These are phyloP conservation scores for Protosalanx chinensis DNA, from an alignment of 2,797 vertebrate species.

Conservation along the genomic window DNA sequence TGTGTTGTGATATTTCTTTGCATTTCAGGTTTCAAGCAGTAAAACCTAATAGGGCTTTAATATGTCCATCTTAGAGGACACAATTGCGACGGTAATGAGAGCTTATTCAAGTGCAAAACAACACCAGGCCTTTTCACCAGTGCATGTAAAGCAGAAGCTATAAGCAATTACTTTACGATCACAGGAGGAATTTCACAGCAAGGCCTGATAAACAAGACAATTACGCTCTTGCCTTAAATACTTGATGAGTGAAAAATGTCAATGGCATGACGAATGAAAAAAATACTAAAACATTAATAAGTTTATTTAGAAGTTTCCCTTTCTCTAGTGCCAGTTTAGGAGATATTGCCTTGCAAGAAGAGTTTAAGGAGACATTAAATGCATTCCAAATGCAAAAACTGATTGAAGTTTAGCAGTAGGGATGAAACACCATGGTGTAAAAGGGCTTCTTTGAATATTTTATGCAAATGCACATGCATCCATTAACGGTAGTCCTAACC, in stretches of 20 bases:
- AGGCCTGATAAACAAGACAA: constrained; percentile 59
- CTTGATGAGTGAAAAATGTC: constrained; percentile 56
- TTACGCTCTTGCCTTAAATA: constrained; percentile 58
- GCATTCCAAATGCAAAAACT: constrained; percentile 63
- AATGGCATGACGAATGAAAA: constrained; percentile 53
- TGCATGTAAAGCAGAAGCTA: constrained; percentile 17
- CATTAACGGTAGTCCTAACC: constrained; percentile 69
- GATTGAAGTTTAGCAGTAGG: constrained; percentile 61
- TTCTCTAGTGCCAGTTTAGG: constrained; percentile 48
- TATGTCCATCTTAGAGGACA: constrained; percentile 40
- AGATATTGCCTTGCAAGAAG: constrained; percentile 55
- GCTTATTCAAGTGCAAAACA: constrained; percentile 24
- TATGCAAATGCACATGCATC: constrained; percentile 77
- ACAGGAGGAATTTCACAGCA: constrained; percentile 36
- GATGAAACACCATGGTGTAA: constrained; percentile 68
- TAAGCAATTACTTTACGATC: constrained; percentile 39
- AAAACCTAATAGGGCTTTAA: constrained; percentile 61
- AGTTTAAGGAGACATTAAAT: constrained; percentile 56
- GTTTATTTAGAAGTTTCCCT: constrained; percentile 41
- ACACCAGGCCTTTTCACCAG: neutral
- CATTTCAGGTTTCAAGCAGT: constrained; percentile 31
- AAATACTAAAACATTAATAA: constrained; percentile 54
- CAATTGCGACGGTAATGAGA: constrained; percentile 20
- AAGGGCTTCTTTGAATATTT: constrained; percentile 81
- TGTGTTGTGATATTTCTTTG: neutral